Evolutionary conservation across 2,797 vertebrate species (phyloP).

Genomic region (Dendrocincla tyrannina): DNA sequence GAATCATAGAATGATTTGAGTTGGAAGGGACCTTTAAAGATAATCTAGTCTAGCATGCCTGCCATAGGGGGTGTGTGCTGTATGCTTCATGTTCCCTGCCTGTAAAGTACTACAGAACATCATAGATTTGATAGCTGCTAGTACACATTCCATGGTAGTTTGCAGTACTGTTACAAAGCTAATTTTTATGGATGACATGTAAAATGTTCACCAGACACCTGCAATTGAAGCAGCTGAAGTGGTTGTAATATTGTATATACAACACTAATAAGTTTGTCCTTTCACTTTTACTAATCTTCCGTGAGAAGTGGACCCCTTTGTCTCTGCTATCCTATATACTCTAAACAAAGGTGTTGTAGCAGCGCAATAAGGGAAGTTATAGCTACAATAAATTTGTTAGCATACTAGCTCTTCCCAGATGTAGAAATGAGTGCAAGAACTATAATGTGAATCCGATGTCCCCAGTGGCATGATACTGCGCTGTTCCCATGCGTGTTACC

Average conservation of each 20-base stretch:
- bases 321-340: not conserved
- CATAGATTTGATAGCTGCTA: not conserved
- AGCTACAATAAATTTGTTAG: not conserved
- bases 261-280: not conserved
- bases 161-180: accelerated
- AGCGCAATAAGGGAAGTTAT: not conserved
- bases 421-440: not conserved
- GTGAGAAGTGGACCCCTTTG: not conserved
- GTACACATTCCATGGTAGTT: not conserved
- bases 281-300: not conserved
- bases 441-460: not conserved
- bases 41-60: not conserved
- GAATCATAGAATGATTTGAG: not conserved
- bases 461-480: not conserved
- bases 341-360: not conserved
- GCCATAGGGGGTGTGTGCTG: not conserved
- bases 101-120: not conserved
- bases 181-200: not conserved
- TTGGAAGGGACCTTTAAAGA: not conserved
- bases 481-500: not conserved
- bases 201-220: not conserved
- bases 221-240: not conserved
- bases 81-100: not conserved
- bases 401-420: not conserved
- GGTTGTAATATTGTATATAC: not conserved